These are phyloP conservation scores for Spizaetus ornatus DNA, from an alignment of 2,113 vertebrate species.

Conservation along the genomic window DNA sequence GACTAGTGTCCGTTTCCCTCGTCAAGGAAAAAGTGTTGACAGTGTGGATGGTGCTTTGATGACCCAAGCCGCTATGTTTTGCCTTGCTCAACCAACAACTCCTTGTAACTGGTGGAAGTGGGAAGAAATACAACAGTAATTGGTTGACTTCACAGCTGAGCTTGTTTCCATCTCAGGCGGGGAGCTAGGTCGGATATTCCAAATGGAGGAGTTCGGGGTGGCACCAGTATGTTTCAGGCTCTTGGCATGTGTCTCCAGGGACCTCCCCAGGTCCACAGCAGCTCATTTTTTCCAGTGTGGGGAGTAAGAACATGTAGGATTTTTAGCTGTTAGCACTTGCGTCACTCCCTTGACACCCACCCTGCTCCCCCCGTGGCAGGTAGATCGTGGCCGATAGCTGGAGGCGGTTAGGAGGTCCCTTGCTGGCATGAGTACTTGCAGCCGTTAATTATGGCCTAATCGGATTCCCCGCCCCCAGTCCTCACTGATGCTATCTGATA, in stretches of 20 bases:
- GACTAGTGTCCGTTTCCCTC: rapidly evolving
- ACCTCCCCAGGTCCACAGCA: not conserved
- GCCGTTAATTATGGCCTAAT: not conserved
- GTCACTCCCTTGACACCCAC: not conserved
- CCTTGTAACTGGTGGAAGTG: not conserved
- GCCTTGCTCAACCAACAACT: not conserved
- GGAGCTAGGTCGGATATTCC: not conserved
- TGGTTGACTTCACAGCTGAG: not conserved
- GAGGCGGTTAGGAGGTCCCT: rapidly evolving
- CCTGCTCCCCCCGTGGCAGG: not conserved
- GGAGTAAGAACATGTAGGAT: not conserved
- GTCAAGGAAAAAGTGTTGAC: not conserved
- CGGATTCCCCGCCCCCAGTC: not conserved
- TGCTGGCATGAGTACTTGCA: not conserved
- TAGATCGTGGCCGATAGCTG: not conserved
- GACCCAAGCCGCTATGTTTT: not conserved
- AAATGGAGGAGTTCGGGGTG: not conserved
- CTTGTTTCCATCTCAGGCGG: rapidly evolving
- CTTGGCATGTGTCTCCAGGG: not conserved
- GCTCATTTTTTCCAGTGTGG: not conserved
- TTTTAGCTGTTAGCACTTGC: no score
- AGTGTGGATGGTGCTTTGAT: rapidly evolving
- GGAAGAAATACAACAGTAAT: not conserved
- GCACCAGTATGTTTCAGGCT: not conserved
- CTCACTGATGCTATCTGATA: not conserved